A percentile compares a stretch with the other conserved stretches of the same genome.
Evolutionary conservation across 2,888 invertebrate genomes (phyloP).

Genomic region (Limnephilus lunatus): DNA sequence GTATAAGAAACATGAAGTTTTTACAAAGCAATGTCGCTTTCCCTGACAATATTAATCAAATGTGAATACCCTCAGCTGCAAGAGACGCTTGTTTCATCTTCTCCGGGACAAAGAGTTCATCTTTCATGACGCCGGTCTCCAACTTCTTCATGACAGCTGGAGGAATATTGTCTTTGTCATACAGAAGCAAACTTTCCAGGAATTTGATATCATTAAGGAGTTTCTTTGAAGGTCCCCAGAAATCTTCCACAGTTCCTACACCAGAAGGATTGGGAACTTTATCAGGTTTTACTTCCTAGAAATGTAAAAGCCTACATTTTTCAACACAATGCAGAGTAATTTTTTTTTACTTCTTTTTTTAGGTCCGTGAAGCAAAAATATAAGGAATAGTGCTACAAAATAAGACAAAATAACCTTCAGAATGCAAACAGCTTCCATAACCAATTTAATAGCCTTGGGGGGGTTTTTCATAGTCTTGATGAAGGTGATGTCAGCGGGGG

Average conservation of each 20-base stretch:
- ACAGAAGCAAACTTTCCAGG: conserved; percentile 89
- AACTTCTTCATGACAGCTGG: conserved; percentile 89
- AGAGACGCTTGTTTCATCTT: conserved; percentile 91
- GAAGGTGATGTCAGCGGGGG: conserved; percentile 92
- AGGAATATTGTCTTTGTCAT: conserved; percentile 96
- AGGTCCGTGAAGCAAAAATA: too few species aligned
- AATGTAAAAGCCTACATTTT: not conserved
- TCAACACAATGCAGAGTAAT: too few species aligned
- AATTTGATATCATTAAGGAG: conserved; percentile 94
- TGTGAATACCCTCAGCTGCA: conserved; percentile 86
- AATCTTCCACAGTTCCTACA: conserved; percentile 92
- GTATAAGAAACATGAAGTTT: too few species aligned
- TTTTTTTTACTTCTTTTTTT: too few species aligned
- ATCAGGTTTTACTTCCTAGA: conserved; percentile 91
- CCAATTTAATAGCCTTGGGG: conserved; percentile 90
- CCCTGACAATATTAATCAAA: not conserved
- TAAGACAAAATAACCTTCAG: conserved; percentile 79
- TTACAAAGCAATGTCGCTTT: not conserved
- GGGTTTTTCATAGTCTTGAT: conserved; percentile 98
- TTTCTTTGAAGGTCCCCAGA: conserved; percentile 94
- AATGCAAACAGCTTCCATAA: conserved; percentile 97
- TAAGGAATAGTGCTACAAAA: too few species aligned
- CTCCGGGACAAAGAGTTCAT: conserved; percentile 94
- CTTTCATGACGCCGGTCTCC: conserved; percentile 86
- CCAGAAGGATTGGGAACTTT: conserved; percentile 89